These are phyloP conservation scores for Meliscaeva auricollis DNA, from an alignment of 2,888 invertebrate species.

Conservation along the genomic window DNA sequence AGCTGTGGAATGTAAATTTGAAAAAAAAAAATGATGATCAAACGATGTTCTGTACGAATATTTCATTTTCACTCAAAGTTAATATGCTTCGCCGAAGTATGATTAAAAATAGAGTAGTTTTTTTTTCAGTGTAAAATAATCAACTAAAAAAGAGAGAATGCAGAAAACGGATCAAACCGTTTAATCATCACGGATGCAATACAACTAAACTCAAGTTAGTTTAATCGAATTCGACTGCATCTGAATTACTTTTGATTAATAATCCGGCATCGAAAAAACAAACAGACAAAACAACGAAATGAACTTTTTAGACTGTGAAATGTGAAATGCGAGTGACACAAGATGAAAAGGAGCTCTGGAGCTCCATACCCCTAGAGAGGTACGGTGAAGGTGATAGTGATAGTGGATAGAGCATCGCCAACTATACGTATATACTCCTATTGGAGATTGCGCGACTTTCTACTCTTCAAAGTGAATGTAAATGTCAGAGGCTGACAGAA, in stretches of 20 bases:
- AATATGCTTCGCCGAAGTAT: too few species aligned
- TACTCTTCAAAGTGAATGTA: constrained; percentile 74
- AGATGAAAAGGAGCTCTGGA: constrained; percentile 68
- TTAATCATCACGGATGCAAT: constrained; percentile 63
- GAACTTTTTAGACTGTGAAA: constrained; percentile 52
- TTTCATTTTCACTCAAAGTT: too few species aligned
- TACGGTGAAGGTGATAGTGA: constrained; percentile 39
- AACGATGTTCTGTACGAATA: too few species aligned
- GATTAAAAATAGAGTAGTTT: not conserved
- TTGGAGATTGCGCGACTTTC: constrained; percentile 55
- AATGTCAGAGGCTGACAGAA: constrained; percentile 69
- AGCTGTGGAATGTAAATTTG: too few species aligned
- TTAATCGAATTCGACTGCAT: constrained; percentile 70
- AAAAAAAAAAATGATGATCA: too few species aligned
- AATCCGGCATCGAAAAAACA: constrained; percentile 63
- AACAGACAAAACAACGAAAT: constrained; percentile 55
- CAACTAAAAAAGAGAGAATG: not conserved
- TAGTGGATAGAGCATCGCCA: constrained; percentile 49
- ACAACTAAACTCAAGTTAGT: constrained; percentile 23
- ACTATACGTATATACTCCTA: not conserved
- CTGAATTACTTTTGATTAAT: constrained; percentile 75
- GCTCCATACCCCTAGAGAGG: not conserved
- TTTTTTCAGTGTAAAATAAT: constrained; percentile 13
- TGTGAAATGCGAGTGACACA: constrained; percentile 70
- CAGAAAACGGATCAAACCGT: constrained; percentile 52